Base-by-base conservation (phyloP, 2,797 vertebrate genomes). In the Alosa sapidissima region DNA sequence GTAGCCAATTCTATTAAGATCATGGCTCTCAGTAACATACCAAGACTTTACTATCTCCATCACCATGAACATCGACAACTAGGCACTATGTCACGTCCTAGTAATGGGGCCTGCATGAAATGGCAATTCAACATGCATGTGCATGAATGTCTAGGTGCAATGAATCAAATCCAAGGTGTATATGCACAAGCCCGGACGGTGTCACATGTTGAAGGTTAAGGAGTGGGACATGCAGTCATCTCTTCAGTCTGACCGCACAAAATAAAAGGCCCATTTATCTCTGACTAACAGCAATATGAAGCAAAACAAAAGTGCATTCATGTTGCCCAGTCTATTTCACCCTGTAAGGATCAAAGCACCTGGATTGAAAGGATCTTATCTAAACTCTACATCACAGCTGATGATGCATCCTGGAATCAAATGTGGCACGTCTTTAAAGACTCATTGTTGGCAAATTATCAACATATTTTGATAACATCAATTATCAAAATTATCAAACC, bases 191-290 rank as follows among this genome's bases (percentile, higher is more conserved):
- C 16, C 6, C 72, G 6, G 36, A 14, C 6, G 3, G 72, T 36
- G 36, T 45, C 72, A 21, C 36, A 78, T 47, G 41, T 78, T 45
- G 41, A 78, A 78, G 72, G 72, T 78, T 47, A 47, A 47, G 41
- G 28, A 78, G 41, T 19, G 41, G 14, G 41, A 78, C 72, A 78
- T 41, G 28, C 68, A 75, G 3, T 21, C 72, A 78, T 19, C 72
- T 47, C 72, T 47, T 78, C 41, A 45, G 14, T 78, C 6, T 78
- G 72, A 78, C 36, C 13, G 72, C 36, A 21, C 16, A 47, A 78
- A 78, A 45, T 45, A 14, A 16, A 41, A 78, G 72, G 72, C 36
- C 41, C 72, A 78, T 78, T 78, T 78, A 47, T 78, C 72, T 47
- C 72, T 19, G 41, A 21, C 36, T 5, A 33, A 36, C 62, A 68